Percentiles rank a stretch among this genome's conserved stretches.
phyloP scores from a whole-genome alignment of 2,888 invertebrate species.

The Hypomecis punctinalis region DNA sequence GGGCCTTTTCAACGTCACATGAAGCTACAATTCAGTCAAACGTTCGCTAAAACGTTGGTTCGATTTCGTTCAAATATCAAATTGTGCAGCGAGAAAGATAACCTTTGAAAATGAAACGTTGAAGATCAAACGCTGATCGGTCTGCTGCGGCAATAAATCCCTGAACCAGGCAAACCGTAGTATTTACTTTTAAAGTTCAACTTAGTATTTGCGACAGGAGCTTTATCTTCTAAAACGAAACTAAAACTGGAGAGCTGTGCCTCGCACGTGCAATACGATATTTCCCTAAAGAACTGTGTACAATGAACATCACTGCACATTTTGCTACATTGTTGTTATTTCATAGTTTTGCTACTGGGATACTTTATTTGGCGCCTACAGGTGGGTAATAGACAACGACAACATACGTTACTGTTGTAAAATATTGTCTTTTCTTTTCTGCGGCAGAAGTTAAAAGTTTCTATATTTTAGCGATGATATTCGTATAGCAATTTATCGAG shows the following conservation, averaged over 20 bases:
- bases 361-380: conserved; percentile 32
- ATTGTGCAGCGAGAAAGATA: conserved; percentile 51
- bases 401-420: conserved; percentile 27
- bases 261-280: conserved; percentile 48
- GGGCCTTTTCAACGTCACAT: conserved; percentile 2
- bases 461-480: too few relatives aligned
- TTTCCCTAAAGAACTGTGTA: conserved; percentile 50
- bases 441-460: not conserved
- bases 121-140: conserved; percentile 54
- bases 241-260: conserved; percentile 47
- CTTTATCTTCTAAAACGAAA: conserved; percentile 55
- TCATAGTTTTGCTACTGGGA: conserved; percentile 24
- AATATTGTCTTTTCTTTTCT: conserved; percentile 26
- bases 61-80: conserved; percentile 37
- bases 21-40: conserved; percentile 14
- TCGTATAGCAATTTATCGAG: too few relatives aligned
- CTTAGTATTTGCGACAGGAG: conserved; percentile 51
- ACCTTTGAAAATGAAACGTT: conserved; percentile 54
- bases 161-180: conserved; percentile 51
- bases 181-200: conserved; percentile 56
- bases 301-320: conserved; percentile 45
- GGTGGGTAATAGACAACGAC: conserved; percentile 34
- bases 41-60: conserved; percentile 25
- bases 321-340: conserved; percentile 42
- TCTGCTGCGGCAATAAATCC: conserved; percentile 55